Percentiles rank a stretch among this genome's conserved stretches.
phyloP scores from a whole-genome alignment of 2,797 vertebrate genomes.

The Labroides dimidiatus region DNA sequence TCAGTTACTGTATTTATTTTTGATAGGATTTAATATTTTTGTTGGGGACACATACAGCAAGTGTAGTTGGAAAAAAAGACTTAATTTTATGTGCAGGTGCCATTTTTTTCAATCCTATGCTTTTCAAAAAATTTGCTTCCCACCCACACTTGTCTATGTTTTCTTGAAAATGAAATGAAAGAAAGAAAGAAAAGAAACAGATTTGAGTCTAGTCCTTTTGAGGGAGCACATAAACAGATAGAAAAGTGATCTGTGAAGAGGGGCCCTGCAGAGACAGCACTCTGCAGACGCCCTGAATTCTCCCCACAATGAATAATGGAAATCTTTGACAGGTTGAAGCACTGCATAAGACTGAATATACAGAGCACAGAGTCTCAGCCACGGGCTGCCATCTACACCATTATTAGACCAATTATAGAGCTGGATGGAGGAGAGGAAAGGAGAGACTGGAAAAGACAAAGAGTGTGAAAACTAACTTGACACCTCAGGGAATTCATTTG shows the following conservation, averaged over 20 bases:
- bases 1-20: neutral
- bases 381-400: constrained; percentile 31
- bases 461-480: constrained; percentile 36
- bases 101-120: constrained; percentile 1
- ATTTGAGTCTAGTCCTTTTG: neutral
- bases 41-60: neutral
- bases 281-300: constrained; percentile 1
- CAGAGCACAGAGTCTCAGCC: constrained; percentile 19
- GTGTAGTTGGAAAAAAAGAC: neutral
- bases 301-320: constrained; percentile 44
- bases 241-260: constrained; percentile 18
- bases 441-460: constrained; percentile 28
- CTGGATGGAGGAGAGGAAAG: constrained; percentile 19
- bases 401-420: constrained; percentile 66
- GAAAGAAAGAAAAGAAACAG: neutral
- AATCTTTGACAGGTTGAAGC: constrained; percentile 46
- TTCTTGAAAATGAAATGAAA: constrained; percentile 6
- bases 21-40: neutral
- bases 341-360: constrained; percentile 24
- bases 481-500: constrained; percentile 43
- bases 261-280: constrained; percentile 23
- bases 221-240: constrained; percentile 11
- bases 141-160: neutral
- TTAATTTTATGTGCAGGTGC: neutral
- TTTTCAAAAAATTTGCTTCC: neutral